A percentile compares a stretch with the other conserved stretches of the same genome.
Evolutionary conservation across 1,140 invertebrate species (phyloP).

Genomic region (Lepidurus packardi): DNA sequence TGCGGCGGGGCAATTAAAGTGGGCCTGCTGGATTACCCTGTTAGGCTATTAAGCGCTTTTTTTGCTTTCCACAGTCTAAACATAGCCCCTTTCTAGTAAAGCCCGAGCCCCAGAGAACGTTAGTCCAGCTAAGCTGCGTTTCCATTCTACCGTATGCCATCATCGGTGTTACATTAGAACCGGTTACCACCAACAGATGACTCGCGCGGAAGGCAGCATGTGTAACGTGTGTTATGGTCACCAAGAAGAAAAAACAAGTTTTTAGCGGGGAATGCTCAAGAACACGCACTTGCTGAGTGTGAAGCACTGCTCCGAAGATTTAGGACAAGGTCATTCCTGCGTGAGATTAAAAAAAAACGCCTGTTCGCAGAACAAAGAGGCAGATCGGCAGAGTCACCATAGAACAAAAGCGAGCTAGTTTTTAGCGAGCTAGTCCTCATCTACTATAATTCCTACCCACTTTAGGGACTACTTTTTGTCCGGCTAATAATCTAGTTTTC

Average conservation of each 20-base stretch:
- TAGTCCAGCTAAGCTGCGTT: too few species aligned
- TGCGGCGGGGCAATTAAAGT: not conserved
- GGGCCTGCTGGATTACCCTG: too few species aligned
- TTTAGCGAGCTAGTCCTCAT: too few species aligned
- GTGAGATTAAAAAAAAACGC: not conserved
- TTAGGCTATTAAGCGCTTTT: too few species aligned
- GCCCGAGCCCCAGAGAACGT: too few species aligned
- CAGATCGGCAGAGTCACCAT: not conserved
- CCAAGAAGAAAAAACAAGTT: not conserved
- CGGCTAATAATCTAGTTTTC: too few species aligned
- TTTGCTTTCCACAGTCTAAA: too few species aligned
- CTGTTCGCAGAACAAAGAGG: not conserved
- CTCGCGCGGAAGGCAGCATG: not conserved
- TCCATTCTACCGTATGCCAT: too few species aligned
- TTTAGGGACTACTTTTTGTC: too few species aligned
- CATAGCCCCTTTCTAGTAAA: too few species aligned
- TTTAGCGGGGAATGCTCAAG: not conserved
- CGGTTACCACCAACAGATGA: not conserved
- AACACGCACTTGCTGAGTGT: not conserved
- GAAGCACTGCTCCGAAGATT: not conserved
- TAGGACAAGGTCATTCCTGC: not conserved
- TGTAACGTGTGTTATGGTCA: not conserved
- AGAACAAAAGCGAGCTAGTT: not conserved
- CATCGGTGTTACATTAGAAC: too few species aligned
- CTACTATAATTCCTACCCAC: too few species aligned